Base-by-base conservation (phyloP, 1,140 invertebrate genomes). In the Sitobion miscanthi region DNA sequence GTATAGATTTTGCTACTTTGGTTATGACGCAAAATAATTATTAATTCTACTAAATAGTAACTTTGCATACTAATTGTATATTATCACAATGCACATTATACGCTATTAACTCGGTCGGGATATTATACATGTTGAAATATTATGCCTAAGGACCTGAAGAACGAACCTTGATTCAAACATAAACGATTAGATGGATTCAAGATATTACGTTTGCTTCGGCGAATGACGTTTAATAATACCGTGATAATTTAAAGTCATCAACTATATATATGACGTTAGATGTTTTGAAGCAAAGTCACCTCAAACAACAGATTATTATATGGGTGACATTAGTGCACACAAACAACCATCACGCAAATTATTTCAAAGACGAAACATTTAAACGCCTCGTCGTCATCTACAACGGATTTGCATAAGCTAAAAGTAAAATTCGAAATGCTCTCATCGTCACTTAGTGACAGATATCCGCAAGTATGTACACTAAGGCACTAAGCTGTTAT, bases 321-420 rank as follows among this genome's bases (percentile, higher is more conserved):
- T 25, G 85, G 25, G 47, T 2, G 85, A 86, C 85, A 86, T 86
- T 47, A 45, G 38, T 23, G 38, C 23, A 9, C 42, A 85, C 21
- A 45, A 42, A 85, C 83, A 45, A 38, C 11, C 83, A 85, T 85
- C 83, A 42, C 42, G 9, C 38, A 45, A 42, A 85, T 85, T n/a
- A n/a, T 77, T 77, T 85, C 38, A 85, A 85, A 85, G 35, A 85
- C 42, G 45, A 85, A 45, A 85, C 83, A 85, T 45, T 42, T 85
- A 45, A 45, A 45, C 9, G 83, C 83, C 35, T 35, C 35, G 35
- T 38, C 83, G 3, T 45, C 35, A 21, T 85, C 42, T 85, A 45
- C 83, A 2, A 23, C 38, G 45, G 83, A 85, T 86, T 45, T 30
- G 23, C 42, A 30, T 86, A 86, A 88, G 86, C 86, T 35, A 30